These are phyloP conservation scores for Lepus townsendii DNA, from an alignment of 2,797 vertebrate species.

Conservation along the genomic window DNA sequence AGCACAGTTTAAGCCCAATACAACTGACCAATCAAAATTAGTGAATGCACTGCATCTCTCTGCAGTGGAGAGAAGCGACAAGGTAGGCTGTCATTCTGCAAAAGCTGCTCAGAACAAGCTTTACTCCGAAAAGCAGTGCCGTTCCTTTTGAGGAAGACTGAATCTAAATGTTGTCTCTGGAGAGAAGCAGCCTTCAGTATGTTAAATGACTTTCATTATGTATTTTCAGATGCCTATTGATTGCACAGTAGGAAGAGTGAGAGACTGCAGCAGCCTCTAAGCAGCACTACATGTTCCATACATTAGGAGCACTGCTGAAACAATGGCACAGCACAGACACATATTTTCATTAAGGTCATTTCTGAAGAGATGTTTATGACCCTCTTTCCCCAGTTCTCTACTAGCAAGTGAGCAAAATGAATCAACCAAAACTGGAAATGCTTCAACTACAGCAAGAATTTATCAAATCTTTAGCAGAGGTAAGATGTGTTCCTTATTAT, in stretches of 20 bases:
- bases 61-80: slow-evolving; percentile 95
- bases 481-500: slow-evolving; percentile 90
- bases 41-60: slow-evolving; percentile 97
- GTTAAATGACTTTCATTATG: slow-evolving; percentile 92
- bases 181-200: slow-evolving; percentile 91
- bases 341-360: slow-evolving; percentile 90
- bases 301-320: slow-evolving; percentile 89
- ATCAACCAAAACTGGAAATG: slow-evolving; percentile 88
- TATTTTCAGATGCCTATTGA: slow-evolving; percentile 92
- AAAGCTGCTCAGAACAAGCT: slow-evolving; percentile 90
- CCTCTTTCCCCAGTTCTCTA: slow-evolving; percentile 88
- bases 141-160: slow-evolving; percentile 87
- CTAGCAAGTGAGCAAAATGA: slow-evolving; percentile 91
- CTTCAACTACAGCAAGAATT: slow-evolving; percentile 89
- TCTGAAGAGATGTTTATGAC: slow-evolving; percentile 88
- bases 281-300: slow-evolving; percentile 88
- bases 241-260: slow-evolving; percentile 89
- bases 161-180: slow-evolving; percentile 89
- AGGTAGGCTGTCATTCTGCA: slow-evolving; percentile 94
- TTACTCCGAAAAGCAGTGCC: slow-evolving; percentile 87
- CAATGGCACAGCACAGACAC: slow-evolving; percentile 90
- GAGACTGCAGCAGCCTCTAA: slow-evolving; percentile 90
- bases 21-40: slow-evolving; percentile 97
- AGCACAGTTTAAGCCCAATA: slow-evolving; percentile 94
- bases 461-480: slow-evolving; percentile 88